Percentiles rank a stretch among this genome's conserved stretches.
Evolutionary conservation across 2,888 invertebrate genomes (phyloP).

Genomic region (Diploptera punctata): DNA sequence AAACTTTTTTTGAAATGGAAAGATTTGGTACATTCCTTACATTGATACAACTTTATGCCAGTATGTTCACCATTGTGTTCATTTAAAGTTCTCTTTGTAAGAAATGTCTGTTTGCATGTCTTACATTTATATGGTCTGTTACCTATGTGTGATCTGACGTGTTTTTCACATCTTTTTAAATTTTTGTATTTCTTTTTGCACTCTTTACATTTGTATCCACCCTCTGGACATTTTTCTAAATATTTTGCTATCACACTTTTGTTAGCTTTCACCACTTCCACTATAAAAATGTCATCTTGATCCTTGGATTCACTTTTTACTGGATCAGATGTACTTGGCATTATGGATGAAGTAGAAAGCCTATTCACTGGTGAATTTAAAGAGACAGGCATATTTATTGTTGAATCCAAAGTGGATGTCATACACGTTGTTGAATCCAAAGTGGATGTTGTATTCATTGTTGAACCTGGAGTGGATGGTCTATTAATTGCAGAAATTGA

Average conservation of each 20-base stretch:
- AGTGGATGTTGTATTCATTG: too few relatives aligned
- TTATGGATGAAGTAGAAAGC: too few relatives aligned
- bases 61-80: neutral
- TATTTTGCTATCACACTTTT: neutral
- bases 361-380: too few relatives aligned
- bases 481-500: too few relatives aligned
- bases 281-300: neutral
- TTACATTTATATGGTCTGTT: constrained; percentile 11
- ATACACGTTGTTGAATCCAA: too few relatives aligned
- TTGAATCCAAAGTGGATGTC: too few relatives aligned
- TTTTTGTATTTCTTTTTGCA: neutral
- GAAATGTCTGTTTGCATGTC: constrained; percentile 5
- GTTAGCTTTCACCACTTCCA: constrained; percentile 20
- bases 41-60: constrained; percentile 7
- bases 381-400: too few relatives aligned
- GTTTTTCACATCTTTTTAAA: neutral
- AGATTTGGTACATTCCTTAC: neutral
- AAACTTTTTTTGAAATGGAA: constrained; percentile 20
- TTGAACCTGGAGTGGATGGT: too few relatives aligned
- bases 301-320: neutral
- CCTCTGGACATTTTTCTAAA: neutral
- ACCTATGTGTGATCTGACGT: constrained; percentile 5
- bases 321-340: too few relatives aligned
- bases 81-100: constrained; percentile 2
- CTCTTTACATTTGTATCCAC: neutral